These are phyloP conservation scores for Isoperla grammatica DNA, from an alignment of 2,888 invertebrate genomes.

Conservation along the genomic window DNA sequence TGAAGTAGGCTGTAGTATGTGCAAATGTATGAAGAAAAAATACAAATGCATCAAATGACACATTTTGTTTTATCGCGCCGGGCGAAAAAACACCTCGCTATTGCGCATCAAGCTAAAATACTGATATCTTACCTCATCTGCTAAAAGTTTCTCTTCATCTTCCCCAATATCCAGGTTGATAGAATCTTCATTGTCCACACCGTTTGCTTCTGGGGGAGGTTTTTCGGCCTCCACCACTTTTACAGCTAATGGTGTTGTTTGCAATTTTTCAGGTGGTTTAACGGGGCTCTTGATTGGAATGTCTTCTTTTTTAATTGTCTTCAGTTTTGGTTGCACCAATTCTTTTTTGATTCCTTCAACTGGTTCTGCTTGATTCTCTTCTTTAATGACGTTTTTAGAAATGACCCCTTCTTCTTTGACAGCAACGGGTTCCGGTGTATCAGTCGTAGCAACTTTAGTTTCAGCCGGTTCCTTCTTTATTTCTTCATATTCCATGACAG, in stretches of 20 bases:
- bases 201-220: slow-evolving; percentile 45
- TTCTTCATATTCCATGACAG: slow-evolving; percentile 29
- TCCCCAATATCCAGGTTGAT: slow-evolving; percentile 75
- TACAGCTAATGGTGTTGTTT: too few species aligned
- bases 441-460: neutral
- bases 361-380: slow-evolving; percentile 30
- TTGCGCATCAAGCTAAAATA: too few species aligned
- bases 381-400: slow-evolving; percentile 23
- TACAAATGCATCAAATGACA: too few species aligned
- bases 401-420: neutral
- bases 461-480: slow-evolving; percentile 34
- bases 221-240: slow-evolving; percentile 30
- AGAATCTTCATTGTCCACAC: slow-evolving; percentile 70
- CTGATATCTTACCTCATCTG: slow-evolving; percentile 73
- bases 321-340: neutral
- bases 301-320: neutral
- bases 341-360: slow-evolving; percentile 23
- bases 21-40: too few species aligned
- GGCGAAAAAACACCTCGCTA: too few species aligned
- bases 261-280: slow-evolving; percentile 27
- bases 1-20: too few species aligned
- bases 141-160: slow-evolving; percentile 68
- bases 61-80: too few species aligned
- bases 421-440: neutral
- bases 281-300: neutral